Base-by-base conservation (phyloP, 2,888 invertebrate species). In the Chelonus formosanus region DNA sequence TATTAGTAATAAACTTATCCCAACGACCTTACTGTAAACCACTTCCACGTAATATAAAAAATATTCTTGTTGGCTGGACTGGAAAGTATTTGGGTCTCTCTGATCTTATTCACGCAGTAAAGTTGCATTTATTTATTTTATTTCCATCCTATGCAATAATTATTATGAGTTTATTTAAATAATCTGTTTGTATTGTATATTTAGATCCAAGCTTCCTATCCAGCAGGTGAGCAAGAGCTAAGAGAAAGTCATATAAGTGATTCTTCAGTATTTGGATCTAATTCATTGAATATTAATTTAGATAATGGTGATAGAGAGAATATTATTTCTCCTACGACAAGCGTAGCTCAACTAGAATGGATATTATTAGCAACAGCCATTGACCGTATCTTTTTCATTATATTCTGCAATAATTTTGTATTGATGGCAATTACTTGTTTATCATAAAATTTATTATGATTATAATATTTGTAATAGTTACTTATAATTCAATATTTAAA, bases 351-450 rank as follows among this genome's bases (percentile, higher is more conserved):
- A 73, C 85, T 87, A 44, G 90, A 90, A 76, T 91, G 90, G 90
- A 81, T 88, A n/a, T 79, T 90, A 8, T 76, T 90, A 54, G 90
- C 90, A 36, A 88, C 88, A 3, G 88, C 89, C 5, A 85, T 91
- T 63, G 90, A 91, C 81, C 86, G 90, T 60, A 77, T 90, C 56
- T 85, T 86, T 3, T 90, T 90, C 74, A 68, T 88, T 50, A 74
- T 87, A 58, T 90, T 89, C 74, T 85, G 86, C 55, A 73, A 89
- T 40, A 77, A 88, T 35, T 89, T 89, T 74, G 77, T 85, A 7
- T 82, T 88, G 62, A 82, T 88, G 70, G 85, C 86, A n/a, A 80
- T 86, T 59, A 80, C 84, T 43, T 87, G 86, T 79, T 83, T 87
- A 34, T 74, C 85, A 57, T 85, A 79, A 78, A 58, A 68, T 57